Evolutionary conservation across 1,140 invertebrate species (phyloP).

Genomic region (Steinernema khuongi): DNA sequence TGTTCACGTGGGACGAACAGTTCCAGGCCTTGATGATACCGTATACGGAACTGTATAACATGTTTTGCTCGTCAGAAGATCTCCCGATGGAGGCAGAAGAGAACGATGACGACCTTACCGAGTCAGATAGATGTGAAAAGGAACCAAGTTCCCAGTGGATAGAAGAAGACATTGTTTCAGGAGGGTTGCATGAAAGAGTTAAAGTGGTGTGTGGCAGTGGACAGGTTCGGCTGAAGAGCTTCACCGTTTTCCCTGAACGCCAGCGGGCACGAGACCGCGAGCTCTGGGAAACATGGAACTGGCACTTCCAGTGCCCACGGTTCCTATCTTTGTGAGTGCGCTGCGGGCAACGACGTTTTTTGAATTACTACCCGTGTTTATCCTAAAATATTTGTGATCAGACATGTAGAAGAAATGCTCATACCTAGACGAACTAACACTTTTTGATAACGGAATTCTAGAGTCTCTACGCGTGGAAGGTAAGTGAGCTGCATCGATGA

Average conservation of each 20-base stretch:
- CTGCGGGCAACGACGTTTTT: constrained; percentile 57
- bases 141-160: constrained; percentile 1
- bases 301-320: constrained; percentile 18
- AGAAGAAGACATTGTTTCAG: not conserved
- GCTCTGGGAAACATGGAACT: constrained; percentile 31
- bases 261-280: constrained; percentile 29
- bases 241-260: not conserved
- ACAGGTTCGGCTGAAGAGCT: not conserved
- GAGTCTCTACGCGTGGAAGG: constrained; percentile 13
- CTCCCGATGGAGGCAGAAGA: not conserved
- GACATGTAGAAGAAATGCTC: not conserved
- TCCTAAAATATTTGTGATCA: constrained; percentile 18
- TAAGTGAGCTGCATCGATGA: constrained; percentile 24
- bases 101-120: not conserved
- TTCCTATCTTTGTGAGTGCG: constrained; percentile 26
- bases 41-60: not conserved
- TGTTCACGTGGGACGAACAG: not conserved
- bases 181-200: not conserved
- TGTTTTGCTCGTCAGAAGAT: not conserved
- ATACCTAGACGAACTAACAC: constrained; percentile 21
- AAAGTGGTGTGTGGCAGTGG: not conserved
- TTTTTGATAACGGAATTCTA: constrained; percentile 25
- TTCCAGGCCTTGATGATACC: not conserved
- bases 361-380: constrained; percentile 32
- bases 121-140: not conserved